phyloP scores from a whole-genome alignment of 1,140 invertebrate genomes.

The Archivesica marissinica region DNA sequence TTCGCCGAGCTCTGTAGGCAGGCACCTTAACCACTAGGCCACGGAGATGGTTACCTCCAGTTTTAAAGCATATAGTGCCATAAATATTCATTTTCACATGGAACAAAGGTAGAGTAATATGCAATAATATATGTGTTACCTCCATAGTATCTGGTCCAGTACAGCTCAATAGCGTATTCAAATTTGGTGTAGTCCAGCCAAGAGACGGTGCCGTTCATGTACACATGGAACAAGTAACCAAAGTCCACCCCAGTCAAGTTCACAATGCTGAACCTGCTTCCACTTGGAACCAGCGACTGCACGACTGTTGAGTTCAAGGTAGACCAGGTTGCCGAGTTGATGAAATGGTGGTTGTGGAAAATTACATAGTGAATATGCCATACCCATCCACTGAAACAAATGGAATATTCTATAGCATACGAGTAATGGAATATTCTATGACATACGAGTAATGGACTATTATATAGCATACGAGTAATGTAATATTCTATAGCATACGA shows the following conservation, averaged over 20 bases:
- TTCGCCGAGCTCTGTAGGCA: too few relatives aligned
- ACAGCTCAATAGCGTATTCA: constrained; percentile 29
- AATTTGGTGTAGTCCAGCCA: constrained; percentile 48
- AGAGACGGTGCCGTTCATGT: neutral
- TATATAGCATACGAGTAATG: too few relatives aligned
- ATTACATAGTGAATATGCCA: constrained; percentile 28
- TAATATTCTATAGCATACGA: too few relatives aligned
- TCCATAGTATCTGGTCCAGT: constrained; percentile 34
- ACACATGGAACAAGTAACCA: constrained; percentile 37
- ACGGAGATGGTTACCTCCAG: too few relatives aligned
- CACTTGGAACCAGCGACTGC: neutral
- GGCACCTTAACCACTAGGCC: too few relatives aligned
- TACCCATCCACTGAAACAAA: constrained; percentile 33
- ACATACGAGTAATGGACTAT: too few relatives aligned
- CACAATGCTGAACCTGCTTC: neutral
- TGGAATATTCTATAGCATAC: too few relatives aligned
- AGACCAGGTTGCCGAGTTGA: constrained; percentile 37
- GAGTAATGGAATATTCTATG: too few relatives aligned
- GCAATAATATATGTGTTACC: too few relatives aligned
- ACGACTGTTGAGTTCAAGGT: neutral
- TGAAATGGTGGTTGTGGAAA: neutral
- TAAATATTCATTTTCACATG: too few relatives aligned
- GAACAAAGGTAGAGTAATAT: too few relatives aligned
- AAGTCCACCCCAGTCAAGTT: neutral
- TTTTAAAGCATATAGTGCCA: too few relatives aligned